phyloP scores from a whole-genome alignment of 1,140 invertebrate species.

The Hyles euphorbiae region DNA sequence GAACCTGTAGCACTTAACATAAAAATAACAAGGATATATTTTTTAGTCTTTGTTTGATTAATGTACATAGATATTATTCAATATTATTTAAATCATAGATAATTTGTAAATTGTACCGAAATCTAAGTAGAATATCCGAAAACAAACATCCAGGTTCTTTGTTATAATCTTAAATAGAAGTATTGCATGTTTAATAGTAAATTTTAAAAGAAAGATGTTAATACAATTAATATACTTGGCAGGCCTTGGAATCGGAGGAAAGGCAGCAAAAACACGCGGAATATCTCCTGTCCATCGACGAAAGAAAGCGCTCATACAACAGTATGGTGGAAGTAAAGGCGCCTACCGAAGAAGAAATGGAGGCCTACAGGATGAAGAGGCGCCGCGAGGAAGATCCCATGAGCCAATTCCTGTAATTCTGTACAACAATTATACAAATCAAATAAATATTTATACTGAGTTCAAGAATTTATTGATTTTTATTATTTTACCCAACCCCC shows the following conservation, averaged over 20 bases:
- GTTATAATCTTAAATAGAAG: no score
- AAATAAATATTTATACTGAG: slow-evolving; percentile 15
- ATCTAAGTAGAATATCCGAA: no score
- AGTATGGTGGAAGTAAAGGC: slow-evolving; percentile 89
- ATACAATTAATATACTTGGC: background rate
- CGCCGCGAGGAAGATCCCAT: slow-evolving; percentile 93
- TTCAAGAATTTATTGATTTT: background rate
- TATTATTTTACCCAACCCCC: background rate
- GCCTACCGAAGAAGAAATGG: slow-evolving; percentile 94
- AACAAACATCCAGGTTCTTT: no score
- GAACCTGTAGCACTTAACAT: no score
- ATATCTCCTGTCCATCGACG: slow-evolving; percentile 82
- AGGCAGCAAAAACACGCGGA: slow-evolving; percentile 79
- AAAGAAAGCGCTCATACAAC: slow-evolving; percentile 94
- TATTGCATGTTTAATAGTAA: no score
- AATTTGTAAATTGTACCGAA: no score
- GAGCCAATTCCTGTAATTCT: slow-evolving; percentile 79
- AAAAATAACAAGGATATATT: no score
- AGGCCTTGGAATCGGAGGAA: slow-evolving; percentile 83
- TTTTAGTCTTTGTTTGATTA: no score
- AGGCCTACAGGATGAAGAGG: slow-evolving; percentile 93
- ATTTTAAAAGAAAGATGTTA: no score
- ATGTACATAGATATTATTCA: no score
- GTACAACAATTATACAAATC: background rate
- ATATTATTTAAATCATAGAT: no score